phyloP scores from a whole-genome alignment of 2,888 invertebrate species.

The Nezara viridula region DNA sequence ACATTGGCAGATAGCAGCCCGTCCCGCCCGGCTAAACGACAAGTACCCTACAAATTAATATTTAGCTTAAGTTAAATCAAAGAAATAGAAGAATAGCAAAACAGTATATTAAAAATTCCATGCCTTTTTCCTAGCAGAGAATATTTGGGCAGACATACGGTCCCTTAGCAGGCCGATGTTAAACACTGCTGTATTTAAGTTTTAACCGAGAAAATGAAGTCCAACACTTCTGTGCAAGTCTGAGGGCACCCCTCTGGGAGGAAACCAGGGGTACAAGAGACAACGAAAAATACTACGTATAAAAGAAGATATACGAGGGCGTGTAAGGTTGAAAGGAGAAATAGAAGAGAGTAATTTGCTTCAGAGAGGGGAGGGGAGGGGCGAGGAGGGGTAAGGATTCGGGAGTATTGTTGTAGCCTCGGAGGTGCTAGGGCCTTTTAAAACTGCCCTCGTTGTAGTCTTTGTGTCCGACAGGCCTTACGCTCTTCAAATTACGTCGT shows the following conservation, averaged over 20 bases:
- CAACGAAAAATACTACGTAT: not conserved
- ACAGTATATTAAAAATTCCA: too few species aligned
- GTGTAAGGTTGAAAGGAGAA: slow-evolving; percentile 34
- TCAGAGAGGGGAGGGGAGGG: too few species aligned
- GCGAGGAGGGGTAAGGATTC: not conserved
- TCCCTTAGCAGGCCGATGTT: too few species aligned
- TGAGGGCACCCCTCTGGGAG: not conserved
- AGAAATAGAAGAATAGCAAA: too few species aligned
- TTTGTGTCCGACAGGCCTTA: slow-evolving; percentile 40
- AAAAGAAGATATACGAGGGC: slow-evolving; percentile 37
- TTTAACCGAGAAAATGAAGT: not conserved
- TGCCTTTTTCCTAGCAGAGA: too few species aligned
- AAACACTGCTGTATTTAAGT: not conserved
- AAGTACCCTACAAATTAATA: too few species aligned
- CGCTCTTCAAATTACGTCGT: slow-evolving; percentile 41
- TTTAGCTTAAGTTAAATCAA: too few species aligned
- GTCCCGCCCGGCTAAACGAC: too few species aligned
- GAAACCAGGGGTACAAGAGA: not conserved
- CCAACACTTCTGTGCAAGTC: not conserved
- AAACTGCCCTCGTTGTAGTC: slow-evolving; percentile 44
- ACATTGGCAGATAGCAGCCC: too few species aligned
- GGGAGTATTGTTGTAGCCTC: slow-evolving; percentile 36
- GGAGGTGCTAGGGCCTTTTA: slow-evolving; percentile 36
- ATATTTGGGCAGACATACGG: too few species aligned
- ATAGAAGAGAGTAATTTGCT: slow-evolving; percentile 41